These are phyloP conservation scores for Coreoperca whiteheadi DNA, from an alignment of 2,113 vertebrate species.

Conservation along the genomic window DNA sequence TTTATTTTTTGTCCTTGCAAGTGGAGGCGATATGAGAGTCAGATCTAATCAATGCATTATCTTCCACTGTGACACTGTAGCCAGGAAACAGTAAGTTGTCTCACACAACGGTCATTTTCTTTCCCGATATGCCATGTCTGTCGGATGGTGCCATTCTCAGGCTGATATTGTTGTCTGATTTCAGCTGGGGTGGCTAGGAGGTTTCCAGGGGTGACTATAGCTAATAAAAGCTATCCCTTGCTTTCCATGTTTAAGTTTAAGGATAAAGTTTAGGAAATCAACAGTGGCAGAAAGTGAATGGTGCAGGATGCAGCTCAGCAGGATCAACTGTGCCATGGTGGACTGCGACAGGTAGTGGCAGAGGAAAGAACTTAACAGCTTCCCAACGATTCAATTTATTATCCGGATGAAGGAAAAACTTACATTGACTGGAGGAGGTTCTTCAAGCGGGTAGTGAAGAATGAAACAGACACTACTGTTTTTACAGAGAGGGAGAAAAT, in stretches of 20 bases:
- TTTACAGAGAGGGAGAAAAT: conserved; percentile 34
- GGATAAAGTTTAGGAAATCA: conserved; percentile 18
- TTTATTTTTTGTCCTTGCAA: not conserved
- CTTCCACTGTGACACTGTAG: not conserved
- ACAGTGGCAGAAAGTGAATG: not conserved
- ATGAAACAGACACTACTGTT: conserved; percentile 37
- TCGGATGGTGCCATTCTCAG: not conserved
- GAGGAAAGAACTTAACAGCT: conserved; percentile 27
- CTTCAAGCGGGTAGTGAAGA: conserved; percentile 39
- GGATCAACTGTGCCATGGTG: conserved; percentile 26
- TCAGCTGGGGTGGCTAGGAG: not conserved
- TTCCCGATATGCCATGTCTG: not conserved
- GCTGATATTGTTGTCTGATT: not conserved
- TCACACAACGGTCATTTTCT: not conserved
- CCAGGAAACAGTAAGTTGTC: too few species aligned
- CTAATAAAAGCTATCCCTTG: not conserved
- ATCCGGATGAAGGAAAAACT: conserved; percentile 53
- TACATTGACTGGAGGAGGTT: conserved; percentile 50
- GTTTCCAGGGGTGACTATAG: not conserved
- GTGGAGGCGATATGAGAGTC: too few species aligned
- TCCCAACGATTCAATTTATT: conserved; percentile 42
- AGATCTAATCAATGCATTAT: not conserved
- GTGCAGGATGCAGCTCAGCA: not conserved
- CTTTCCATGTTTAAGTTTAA: not conserved
- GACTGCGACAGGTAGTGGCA: conserved; percentile 15